phyloP scores from a whole-genome alignment of 2,113 vertebrate species.

The Sorex araneus region DNA sequence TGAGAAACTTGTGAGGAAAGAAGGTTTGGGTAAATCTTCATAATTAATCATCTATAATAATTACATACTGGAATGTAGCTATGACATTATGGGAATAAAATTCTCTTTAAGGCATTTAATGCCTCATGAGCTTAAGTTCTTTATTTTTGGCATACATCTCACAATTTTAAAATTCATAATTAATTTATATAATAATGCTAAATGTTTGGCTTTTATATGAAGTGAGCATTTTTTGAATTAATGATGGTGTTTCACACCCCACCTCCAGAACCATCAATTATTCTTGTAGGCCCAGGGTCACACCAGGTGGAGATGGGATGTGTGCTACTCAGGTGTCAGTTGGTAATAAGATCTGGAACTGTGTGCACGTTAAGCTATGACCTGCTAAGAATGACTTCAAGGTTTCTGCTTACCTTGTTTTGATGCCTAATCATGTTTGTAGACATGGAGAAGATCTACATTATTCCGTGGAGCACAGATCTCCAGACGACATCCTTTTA shows the following conservation, averaged over 20 bases:
- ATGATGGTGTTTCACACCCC: too few species aligned
- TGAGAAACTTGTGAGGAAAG: background rate
- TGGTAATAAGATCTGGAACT: too few species aligned
- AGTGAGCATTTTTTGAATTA: background rate
- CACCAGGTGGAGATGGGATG: too few species aligned
- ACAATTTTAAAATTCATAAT: background rate
- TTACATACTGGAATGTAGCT: conserved; percentile 8
- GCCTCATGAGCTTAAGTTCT: background rate
- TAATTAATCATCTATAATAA: conserved; percentile 8
- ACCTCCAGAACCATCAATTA: too few species aligned
- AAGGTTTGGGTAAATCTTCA: background rate
- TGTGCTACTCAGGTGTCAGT: too few species aligned
- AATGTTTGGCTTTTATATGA: conserved; percentile 4
- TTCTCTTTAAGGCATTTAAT: conserved; percentile 5
- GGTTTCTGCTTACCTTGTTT: background rate
- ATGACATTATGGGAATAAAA: background rate
- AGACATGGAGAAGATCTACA: background rate
- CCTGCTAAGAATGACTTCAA: too few species aligned
- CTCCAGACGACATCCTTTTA: background rate
- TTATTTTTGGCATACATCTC: background rate
- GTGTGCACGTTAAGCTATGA: too few species aligned
- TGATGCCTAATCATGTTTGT: background rate
- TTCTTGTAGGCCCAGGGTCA: too few species aligned
- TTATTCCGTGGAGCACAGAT: background rate
- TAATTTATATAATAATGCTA: background rate